Conservation (phyloP, 2,888 invertebrate species). For the Fabriciana adippe region DNA sequence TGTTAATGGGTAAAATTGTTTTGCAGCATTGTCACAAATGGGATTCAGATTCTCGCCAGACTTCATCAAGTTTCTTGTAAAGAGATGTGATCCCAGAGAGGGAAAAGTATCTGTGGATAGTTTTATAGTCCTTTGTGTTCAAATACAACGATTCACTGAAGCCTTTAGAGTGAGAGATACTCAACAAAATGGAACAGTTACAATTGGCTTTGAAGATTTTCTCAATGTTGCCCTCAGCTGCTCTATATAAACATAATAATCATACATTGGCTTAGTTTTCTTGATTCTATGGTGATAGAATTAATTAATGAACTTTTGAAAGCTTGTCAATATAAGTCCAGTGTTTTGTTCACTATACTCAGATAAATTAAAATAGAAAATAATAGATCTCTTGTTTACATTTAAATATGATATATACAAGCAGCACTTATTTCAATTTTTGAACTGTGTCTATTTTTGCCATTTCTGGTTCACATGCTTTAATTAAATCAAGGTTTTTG, state of each 20-base stretch:
- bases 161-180: slow-evolving; percentile 91
- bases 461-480: background rate
- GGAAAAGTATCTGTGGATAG: slow-evolving; percentile 90
- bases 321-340: too few relatives aligned
- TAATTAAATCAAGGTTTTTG: background rate
- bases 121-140: slow-evolving; percentile 94
- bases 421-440: too few relatives aligned
- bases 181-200: slow-evolving; percentile 90
- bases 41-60: slow-evolving; percentile 92
- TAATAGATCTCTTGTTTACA: too few relatives aligned
- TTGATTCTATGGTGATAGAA: too few relatives aligned
- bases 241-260: slow-evolving; percentile 66
- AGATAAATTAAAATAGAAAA: too few relatives aligned
- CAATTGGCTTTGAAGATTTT: slow-evolving; percentile 95
- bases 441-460: background rate
- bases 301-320: too few relatives aligned
- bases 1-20: slow-evolving; percentile 17
- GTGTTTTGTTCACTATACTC: too few relatives aligned
- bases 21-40: slow-evolving; percentile 91
- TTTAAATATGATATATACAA: too few relatives aligned
- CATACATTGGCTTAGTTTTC: background rate
- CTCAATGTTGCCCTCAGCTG: slow-evolving; percentile 90
- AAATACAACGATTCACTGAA: slow-evolving; percentile 94
- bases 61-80: slow-evolving; percentile 87
- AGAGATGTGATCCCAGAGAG: slow-evolving; percentile 85